A percentile compares a stretch with the other conserved stretches of the same genome.
Conservation (phyloP, 1,140 invertebrate species). For the Procambarus clarkii region DNA sequence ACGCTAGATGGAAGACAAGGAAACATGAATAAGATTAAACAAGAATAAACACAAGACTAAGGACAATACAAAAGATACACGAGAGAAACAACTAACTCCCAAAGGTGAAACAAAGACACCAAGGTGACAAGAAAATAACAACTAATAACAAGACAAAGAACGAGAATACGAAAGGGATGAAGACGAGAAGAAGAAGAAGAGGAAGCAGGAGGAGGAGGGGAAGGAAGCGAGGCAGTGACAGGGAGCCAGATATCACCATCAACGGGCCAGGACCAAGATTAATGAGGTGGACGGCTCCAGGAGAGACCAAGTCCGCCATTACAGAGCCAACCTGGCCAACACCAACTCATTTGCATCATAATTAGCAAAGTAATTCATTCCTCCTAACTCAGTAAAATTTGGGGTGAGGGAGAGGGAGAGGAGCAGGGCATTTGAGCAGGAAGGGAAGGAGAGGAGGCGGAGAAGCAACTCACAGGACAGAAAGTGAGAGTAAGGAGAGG, state of each 20-base stretch:
- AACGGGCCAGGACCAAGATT: neutral
- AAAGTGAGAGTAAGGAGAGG: neutral
- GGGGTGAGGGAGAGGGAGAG: neutral
- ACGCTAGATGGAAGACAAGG: no score
- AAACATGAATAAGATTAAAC: no score
- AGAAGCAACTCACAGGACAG: neutral
- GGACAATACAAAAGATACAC: neutral
- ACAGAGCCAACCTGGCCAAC: neutral
- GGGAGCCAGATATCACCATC: neutral
- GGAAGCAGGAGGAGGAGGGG: neutral
- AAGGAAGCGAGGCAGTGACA: neutral
- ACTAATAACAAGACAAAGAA: no score
- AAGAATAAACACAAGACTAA: neutral
- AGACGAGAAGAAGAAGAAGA: neutral
- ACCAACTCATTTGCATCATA: constrained; percentile 35
- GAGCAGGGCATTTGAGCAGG: neutral
- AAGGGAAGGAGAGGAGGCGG: neutral
- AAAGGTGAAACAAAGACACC: no score
- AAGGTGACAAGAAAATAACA: no score
- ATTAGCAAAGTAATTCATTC: constrained; percentile 43
- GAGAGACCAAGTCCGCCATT: neutral
- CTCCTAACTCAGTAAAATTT: constrained; percentile 12
- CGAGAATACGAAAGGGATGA: neutral
- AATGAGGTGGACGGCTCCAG: neutral
- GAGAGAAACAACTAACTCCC: no score